Evolutionary conservation across 1,140 invertebrate species (phyloP), one percentile per base, ranked within the genome.

Genomic region (Drosophila funebris): DNA sequence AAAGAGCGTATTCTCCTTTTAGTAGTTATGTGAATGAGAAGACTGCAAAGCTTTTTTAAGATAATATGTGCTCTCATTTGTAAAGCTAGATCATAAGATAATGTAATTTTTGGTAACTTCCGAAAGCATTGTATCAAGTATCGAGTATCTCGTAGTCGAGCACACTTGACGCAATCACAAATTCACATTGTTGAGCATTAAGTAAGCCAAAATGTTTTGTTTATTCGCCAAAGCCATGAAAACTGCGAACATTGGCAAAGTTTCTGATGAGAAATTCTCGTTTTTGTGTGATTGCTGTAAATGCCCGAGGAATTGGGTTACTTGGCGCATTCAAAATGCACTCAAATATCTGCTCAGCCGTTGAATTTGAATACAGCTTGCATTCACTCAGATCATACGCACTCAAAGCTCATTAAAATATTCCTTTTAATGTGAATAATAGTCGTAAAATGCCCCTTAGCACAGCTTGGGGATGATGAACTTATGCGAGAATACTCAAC

Each of bases 241-340:
- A 58, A 58, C 41, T 57, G 31, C 11, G 14, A 39, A 18, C 29
- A 16, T 56, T 54, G 39, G 29, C 62, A 66, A 27, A 33, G n/a
- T 22, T 44, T 39, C 20, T 52, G 41, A 37, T 63, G 48, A 33
- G 27, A 66, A 57, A 46, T 57, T 33, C 27, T 37, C 24, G 24
- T 22, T 27, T 56, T 60, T n/a, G 4, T 43, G 56, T 31, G 29
- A 16, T 46, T n/a, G 43, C 39, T 44, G 3, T 36, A 46, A 61
- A 27, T 56, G 73, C 73, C 73, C 18, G 36, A 8, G 67, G 73
- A 75, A 71, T 75, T 71, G 73, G 73, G 73, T 75, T 60, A 57
- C 29, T 70, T 58, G 58, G 39, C 8, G 63, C 52, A 64, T 54
- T 33, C 20, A 46, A 39, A 67, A 52, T 50, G 41, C 54, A 39